phyloP scores from a whole-genome alignment of 2,888 invertebrate genomes.

The Xestia xanthographa region DNA sequence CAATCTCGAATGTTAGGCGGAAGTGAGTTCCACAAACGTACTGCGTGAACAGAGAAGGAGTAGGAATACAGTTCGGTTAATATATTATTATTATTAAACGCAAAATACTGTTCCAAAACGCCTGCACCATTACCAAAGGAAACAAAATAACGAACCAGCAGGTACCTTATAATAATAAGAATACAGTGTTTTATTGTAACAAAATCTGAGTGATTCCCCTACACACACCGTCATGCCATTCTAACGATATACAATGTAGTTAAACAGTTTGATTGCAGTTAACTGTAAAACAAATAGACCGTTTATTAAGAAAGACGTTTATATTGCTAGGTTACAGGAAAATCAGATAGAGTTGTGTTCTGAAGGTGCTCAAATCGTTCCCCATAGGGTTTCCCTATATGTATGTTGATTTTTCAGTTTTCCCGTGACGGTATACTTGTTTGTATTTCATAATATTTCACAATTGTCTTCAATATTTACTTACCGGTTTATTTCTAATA shows the following conservation, averaged over 20 bases:
- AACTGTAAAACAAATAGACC: conserved; percentile 24
- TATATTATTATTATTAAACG: no score
- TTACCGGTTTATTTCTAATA: background rate
- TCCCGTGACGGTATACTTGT: background rate
- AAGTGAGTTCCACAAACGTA: no score
- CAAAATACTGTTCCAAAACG: background rate
- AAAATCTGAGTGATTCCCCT: conserved; percentile 26
- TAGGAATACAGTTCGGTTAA: no score
- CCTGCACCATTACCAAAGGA: background rate
- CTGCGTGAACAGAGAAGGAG: no score
- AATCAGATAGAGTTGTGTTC: background rate
- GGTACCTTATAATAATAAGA: no score
- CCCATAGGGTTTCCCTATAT: conserved; percentile 28
- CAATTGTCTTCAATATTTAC: background rate
- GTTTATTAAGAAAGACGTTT: conserved; percentile 40
- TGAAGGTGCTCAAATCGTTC: no score
- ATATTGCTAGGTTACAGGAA: conserved; percentile 21
- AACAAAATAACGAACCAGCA: background rate
- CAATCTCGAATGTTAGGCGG: no score
- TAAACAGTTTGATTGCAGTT: background rate
- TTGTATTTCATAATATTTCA: background rate
- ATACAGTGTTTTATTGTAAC: background rate
- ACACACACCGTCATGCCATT: background rate
- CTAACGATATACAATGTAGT: background rate
- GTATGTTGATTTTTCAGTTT: conserved; percentile 21